Conservation (phyloP, 92 coral and sea anemone genomes). For the Porites rus region DNA sequence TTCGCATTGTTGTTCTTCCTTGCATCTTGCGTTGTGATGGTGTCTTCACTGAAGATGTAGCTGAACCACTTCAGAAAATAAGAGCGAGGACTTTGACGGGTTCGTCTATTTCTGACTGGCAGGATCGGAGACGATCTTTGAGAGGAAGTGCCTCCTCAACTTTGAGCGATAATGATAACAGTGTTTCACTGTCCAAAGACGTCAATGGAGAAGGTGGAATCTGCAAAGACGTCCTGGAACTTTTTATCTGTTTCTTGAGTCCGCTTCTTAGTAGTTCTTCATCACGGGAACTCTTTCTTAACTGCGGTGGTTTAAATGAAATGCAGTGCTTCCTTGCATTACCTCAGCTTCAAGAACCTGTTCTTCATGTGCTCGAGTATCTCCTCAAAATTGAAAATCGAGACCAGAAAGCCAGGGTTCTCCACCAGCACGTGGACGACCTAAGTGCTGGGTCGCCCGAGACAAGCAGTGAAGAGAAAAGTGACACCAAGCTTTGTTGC, state of each 20-base stretch:
- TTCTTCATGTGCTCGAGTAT: constrained; percentile 77
- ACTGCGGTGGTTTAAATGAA: constrained; percentile 87
- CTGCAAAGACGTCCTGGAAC: constrained; percentile 66
- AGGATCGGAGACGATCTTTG: constrained; percentile 20
- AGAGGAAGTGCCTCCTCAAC: constrained; percentile 12
- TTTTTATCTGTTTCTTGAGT: constrained; percentile 64
- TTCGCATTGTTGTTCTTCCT: constrained; percentile 83
- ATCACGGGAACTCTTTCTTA: constrained; percentile 74
- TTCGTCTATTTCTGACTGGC: constrained; percentile 11
- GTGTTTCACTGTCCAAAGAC: background rate
- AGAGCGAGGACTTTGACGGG: constrained; percentile 22
- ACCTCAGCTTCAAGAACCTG: constrained; percentile 77
- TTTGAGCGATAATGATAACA: background rate
- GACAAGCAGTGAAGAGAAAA: constrained; percentile 52
- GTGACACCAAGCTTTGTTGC: constrained; percentile 44
- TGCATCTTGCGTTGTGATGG: constrained; percentile 78
- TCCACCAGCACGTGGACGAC: constrained; percentile 6
- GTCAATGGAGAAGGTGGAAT: constrained; percentile 13
- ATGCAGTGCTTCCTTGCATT: constrained; percentile 71
- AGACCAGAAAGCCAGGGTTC: constrained; percentile 8
- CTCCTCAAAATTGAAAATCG: constrained; percentile 72
- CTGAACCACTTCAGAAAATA: constrained; percentile 32
- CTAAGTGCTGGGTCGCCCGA: constrained; percentile 29
- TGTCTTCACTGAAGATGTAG: constrained; percentile 34
- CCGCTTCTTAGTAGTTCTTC: constrained; percentile 59